Base-by-base conservation (phyloP, 2,888 invertebrate genomes). In the Drosophila picticornis region DNA sequence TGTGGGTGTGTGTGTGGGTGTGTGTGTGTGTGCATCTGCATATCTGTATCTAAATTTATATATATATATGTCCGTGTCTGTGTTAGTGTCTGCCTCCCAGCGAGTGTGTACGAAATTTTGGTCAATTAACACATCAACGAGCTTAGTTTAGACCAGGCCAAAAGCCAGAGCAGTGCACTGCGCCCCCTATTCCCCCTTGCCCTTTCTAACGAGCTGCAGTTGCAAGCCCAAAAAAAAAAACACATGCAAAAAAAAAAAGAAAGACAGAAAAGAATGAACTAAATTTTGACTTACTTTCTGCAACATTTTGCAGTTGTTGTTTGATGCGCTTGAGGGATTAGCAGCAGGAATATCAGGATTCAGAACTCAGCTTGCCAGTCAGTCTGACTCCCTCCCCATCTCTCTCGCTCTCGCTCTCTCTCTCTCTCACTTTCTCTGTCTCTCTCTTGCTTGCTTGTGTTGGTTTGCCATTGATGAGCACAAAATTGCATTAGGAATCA, bases 51-150 rank as follows among this genome's bases (percentile, higher is more conserved):
- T 16, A 46, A 46, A 46, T n/a, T 38, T 71, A 38, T 31, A n/a
- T 60, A 38, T 11, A 36, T 4, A 22, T 51, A 13, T 46, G 56
- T 52, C 11, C 56, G 48, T 68, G 57, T 58, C 62, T 78, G 60
- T 81, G 65, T 67, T 58, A 25, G 29, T 40, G 66, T 64, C 57
- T 69, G 81, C 72, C 72, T 69, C 55, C 46, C 81, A 84, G 80
- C 79, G 72, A 71, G 78, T 86, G 84, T 84, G 73, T 82, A 75
- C 84, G 75, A 91, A 88, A 86, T 90, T 84, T 91, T 90, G 91
- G 91, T 91, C 91, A 91, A 91, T 91, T 91, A 91, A 91, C 91
- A 91, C 91, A 91, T 91, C 91, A 89, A 84, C 85, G 84, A 76
- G 88, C 80, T 88, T 81, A 79, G 77, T 85, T 84, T 71, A 68